A percentile compares a stretch with the other conserved stretches of the same genome.
Evolutionary conservation across 2,797 vertebrate species (phyloP).

Genomic region (Lycodopsis pacificus): DNA sequence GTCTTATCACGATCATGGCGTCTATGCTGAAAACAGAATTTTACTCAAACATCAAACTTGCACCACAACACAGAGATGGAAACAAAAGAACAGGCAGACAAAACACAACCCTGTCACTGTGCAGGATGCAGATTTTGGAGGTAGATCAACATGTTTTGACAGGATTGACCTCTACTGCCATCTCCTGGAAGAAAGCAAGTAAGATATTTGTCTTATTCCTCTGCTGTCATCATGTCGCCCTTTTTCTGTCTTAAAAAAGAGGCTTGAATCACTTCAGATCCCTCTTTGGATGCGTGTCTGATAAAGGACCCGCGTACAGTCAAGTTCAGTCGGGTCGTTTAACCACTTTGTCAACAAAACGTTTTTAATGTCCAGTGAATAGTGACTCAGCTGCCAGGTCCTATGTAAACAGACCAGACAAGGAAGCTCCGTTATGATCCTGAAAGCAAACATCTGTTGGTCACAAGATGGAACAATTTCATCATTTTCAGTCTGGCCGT

Average conservation of each 20-base stretch:
- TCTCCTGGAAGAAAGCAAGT: constrained; percentile 60
- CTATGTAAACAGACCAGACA: constrained; percentile 19
- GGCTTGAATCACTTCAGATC: neutral
- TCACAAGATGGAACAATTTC: constrained; percentile 68
- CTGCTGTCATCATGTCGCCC: neutral
- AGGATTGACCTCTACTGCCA: constrained; percentile 53
- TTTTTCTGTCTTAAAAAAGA: neutral
- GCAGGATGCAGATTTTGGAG: neutral
- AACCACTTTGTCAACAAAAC: neutral
- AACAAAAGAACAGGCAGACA: neutral
- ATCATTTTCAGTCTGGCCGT: constrained; percentile 58
- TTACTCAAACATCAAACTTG: neutral
- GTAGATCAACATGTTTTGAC: neutral
- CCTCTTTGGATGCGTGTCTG: neutral
- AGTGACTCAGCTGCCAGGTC: neutral
- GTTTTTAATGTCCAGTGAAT: neutral
- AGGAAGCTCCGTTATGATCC: constrained; percentile 35
- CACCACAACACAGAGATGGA: neutral
- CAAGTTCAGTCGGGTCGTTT: neutral
- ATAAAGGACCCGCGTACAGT: neutral
- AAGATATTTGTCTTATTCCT: neutral
- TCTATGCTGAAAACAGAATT: neutral
- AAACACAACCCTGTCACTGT: neutral
- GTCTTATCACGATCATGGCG: neutral
- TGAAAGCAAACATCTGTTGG: constrained; percentile 62